Conservation (phyloP, 2,797 vertebrate genomes). For the Eupleurogrammus muticus region DNA sequence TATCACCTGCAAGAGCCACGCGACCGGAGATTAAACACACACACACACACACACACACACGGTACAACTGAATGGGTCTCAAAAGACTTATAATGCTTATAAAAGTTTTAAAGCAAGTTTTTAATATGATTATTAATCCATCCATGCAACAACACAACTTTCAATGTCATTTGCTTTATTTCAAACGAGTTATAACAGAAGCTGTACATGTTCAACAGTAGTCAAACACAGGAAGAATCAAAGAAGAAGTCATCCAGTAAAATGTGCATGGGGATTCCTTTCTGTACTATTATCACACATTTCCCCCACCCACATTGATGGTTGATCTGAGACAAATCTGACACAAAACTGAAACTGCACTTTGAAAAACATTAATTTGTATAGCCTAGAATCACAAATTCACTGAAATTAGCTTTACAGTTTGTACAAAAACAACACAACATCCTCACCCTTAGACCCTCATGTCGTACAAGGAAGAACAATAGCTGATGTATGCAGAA, state of each 20-base stretch:
- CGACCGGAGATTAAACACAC: conserved; percentile 26
- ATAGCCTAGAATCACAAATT: no score
- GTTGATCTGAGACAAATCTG: not conserved
- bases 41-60: conserved; percentile 11
- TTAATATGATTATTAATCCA: not conserved
- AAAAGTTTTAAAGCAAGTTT: no score
- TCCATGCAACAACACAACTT: not conserved
- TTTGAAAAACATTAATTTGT: not conserved
- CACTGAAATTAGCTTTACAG: no score
- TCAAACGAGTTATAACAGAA: not conserved
- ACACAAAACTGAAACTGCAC: not conserved
- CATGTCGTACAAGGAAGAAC: no score
- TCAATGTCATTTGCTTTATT: not conserved
- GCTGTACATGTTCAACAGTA: not conserved
- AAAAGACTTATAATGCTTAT: no score
- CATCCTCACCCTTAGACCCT: no score
- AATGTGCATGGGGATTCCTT: not conserved
- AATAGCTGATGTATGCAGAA: no score
- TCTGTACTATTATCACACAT: not conserved
- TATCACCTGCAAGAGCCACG: conserved; percentile 67
- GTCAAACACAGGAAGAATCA: no score
- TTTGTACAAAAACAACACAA: no score
- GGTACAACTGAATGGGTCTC: no score
- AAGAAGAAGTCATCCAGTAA: not conserved
- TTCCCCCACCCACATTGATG: accelerated